A percentile compares a stretch with the other conserved stretches of the same genome.
Conservation (phyloP, 2,113 vertebrate species). For the Rallus limicola region DNA sequence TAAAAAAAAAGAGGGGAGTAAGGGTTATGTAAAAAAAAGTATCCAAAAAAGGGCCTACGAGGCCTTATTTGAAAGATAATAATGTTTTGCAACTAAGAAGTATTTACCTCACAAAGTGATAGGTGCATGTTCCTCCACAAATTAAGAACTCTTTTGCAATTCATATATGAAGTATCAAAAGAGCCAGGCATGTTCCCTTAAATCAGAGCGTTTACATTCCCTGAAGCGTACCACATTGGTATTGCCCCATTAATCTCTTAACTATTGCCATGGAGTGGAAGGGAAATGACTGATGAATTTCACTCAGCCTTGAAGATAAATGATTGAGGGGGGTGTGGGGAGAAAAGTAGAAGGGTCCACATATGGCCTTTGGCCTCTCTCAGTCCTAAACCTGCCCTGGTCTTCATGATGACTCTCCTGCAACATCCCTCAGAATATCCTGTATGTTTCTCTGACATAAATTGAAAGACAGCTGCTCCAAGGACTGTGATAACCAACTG, state of each 20-base stretch:
- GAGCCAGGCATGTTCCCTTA: neutral
- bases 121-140: neutral
- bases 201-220: neutral
- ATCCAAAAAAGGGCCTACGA: neutral
- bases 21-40: neutral
- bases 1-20: neutral
- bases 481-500: neutral
- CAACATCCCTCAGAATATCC: neutral
- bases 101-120: neutral
- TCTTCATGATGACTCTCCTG: neutral
- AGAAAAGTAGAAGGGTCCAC: neutral
- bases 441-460: neutral
- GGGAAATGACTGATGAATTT: neutral
- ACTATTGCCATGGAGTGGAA: neutral
- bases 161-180: neutral
- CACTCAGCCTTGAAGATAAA: neutral
- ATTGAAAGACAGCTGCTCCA: neutral
- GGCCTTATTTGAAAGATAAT: neutral
- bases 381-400: neutral
- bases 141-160: neutral
- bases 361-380: neutral
- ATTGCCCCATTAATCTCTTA: neutral
- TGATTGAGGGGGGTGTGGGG: rapidly evolving
- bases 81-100: slow-evolving; percentile 6
- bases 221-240: neutral